Conservation (phyloP, 2,888 invertebrate genomes). For the Romanomermis culicivorax region DNA sequence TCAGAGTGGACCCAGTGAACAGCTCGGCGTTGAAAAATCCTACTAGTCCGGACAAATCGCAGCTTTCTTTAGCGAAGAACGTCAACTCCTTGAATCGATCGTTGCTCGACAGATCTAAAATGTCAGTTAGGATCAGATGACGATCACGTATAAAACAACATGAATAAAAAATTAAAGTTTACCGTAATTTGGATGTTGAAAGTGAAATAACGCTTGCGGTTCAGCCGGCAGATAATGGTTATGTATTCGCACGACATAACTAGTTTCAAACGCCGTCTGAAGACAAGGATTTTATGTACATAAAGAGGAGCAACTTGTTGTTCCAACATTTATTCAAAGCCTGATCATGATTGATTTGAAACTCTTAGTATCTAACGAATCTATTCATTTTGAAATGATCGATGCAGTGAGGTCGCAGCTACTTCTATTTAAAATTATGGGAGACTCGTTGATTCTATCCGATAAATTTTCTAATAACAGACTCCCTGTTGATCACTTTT, state of each 20-base stretch:
- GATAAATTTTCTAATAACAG: too few species aligned
- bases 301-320: too few species aligned
- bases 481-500: too few species aligned
- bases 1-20: slow-evolving; percentile 60
- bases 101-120: slow-evolving; percentile 38
- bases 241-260: slow-evolving; percentile 76
- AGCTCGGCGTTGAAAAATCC: slow-evolving; percentile 80
- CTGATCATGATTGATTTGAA: too few species aligned
- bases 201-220: slow-evolving; percentile 57
- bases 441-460: too few species aligned
- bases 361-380: too few species aligned
- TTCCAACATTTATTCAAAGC: too few species aligned
- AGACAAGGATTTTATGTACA: not conserved
- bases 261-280: slow-evolving; percentile 46
- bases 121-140: too few species aligned
- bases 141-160: slow-evolving; percentile 16
- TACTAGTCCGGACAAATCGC: slow-evolving; percentile 72
- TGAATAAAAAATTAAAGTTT: not conserved
- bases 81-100: slow-evolving; percentile 45
- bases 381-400: too few species aligned
- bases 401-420: too few species aligned
- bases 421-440: too few species aligned
- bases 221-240: slow-evolving; percentile 56
- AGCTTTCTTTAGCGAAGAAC: slow-evolving; percentile 50
- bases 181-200: slow-evolving; percentile 61